Evolutionary conservation across 1,140 invertebrate species (phyloP), one percentile per base, ranked within the genome.

Genomic region (Drosophila pandora): DNA sequence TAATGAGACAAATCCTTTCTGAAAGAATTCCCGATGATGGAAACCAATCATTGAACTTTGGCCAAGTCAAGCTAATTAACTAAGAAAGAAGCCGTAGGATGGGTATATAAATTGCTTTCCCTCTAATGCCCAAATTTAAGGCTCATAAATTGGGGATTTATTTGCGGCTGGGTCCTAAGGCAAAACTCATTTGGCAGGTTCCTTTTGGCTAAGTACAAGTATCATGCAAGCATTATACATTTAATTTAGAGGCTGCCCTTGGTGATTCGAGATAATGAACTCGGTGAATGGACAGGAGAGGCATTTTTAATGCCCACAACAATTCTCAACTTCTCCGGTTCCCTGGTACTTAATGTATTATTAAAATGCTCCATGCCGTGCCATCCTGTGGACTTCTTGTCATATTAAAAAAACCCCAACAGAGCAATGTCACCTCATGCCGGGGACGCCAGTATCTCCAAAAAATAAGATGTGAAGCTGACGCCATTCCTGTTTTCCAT

Each of bases 371-470:
- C 28, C 77, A 71, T 62, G 62, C 73, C 59, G 79, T 56, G 68
- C 45, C 45, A 37, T 10, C 10, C 34, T 37, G 3, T 37, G 10
- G 6, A 12, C 50, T 55, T 48, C 47, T 48, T 34, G 49, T 12
- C 59, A 71, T 80, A 80, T 81, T 81, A 81, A 81, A 81, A 81
- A 81, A 82, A 32, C 55, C 78, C 78, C 41, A 21, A 43, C 41
- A 43, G 41, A 77, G 68, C 73, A 22, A 69, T 69, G 43, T 49
- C 50, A 49, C 64, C 65, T 65, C 32, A 56, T 68, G 32, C 50
- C 54, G 41, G 12, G 4, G 17, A 13, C 43, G 21, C 9, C 30
- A 21, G 12, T 17, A 23, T 63, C 49, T 43, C 2, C 8, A n/a
- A 32, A 25, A 32, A 48, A 41, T 21, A 34, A 8, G 32, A 13